Evolutionary conservation across 2,113 vertebrate genomes (phyloP), one percentile per base, ranked within the genome.

Genomic region (Nematolebias whitei): DNA sequence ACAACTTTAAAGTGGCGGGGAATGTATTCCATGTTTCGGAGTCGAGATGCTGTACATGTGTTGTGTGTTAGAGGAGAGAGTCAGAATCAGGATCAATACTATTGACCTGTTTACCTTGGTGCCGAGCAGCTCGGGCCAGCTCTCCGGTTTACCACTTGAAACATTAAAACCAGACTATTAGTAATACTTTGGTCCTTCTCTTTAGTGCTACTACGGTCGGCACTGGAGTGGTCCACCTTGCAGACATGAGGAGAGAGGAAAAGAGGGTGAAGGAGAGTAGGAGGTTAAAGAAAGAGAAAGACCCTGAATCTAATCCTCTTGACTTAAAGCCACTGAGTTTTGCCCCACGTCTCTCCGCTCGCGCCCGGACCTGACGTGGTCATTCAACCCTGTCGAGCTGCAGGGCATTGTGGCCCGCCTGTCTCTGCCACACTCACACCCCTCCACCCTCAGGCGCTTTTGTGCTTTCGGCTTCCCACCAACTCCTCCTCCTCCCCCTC

Each of bases 81-180:
- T 83, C 78, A 76, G 87, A 83, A 82, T 85, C 67, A 66, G 51
- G 90, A 93, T 93, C 93, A 84, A 93, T 93, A 93, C 80, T 93
- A 93, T 93, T 93, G 93, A 93, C 86, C 90, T 93, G 93, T 93
- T 93, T 93, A 93, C 92, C 92, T 93, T 92, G 78, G 90, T 91
- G 88, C 82, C 70, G 81, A 79, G 82, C 79, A 84, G 51, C 71
- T 79, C 76, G 12, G 86, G 79, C 83, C 86, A 55, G 86, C 78
- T 70, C 85, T 84, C 82, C 50, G 67, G 86, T 90, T 92, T 91
- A 92, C 89, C 88, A 91, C 91, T 93, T 90, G 86, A 87, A 93
- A 92, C 91, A 93, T 92, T 93, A 93, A 90, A 92, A 92, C 88
- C 88, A 88, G 87, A 90, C 93, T 92, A 92, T 93, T 93, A 93